Base-by-base conservation (phyloP, 2,797 vertebrate species). In the Triplophysa bombifrons region DNA sequence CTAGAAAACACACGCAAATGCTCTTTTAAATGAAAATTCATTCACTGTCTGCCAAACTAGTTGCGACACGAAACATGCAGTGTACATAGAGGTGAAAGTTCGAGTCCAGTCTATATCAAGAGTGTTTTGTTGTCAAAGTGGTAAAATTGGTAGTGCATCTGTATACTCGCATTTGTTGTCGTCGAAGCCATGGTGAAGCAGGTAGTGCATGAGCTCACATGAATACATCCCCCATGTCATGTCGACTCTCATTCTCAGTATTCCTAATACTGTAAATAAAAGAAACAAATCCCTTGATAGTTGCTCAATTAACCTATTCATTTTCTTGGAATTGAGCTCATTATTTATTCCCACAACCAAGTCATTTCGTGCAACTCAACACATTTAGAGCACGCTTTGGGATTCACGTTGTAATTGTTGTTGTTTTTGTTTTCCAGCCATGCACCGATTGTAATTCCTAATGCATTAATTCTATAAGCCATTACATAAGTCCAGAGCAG, bases 381-480 rank as follows among this genome's bases (percentile, higher is more conserved):
- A 60, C 1, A 27, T 27, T 16, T 13, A 60, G 56, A 22, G 4
- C 22, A 60, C 4, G 56, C 7, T 17, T 27, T 63, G 25, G 14
- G 58, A 30, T 61, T 61, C 14, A 30, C 0, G 30, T 10, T 25
- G 20, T 12, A 58, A 58, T 60, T 12, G 20, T 3, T n/a, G 22
- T 3, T 61, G 30, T 30, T 61, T 11, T 41, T 41, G 9, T 41
- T 41, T 41, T 41, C 10, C 41, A 41, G 30, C 19, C 19, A 41
- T 65, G 17, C 70, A n/a, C 50, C 74, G 56, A 78, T 70, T 77
- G 82, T 80, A 65, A 82, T 81, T 83, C 75, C 67, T 80, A 80
- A 83, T 78, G 76, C 77, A 75, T 41, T 83, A 81, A 85, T 84
- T 67, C 74, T 58, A 41, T 85, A 82, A 84, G 61, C 64, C 74